Conservation (phyloP, 2,113 vertebrate species). For the Numida meleagris region DNA sequence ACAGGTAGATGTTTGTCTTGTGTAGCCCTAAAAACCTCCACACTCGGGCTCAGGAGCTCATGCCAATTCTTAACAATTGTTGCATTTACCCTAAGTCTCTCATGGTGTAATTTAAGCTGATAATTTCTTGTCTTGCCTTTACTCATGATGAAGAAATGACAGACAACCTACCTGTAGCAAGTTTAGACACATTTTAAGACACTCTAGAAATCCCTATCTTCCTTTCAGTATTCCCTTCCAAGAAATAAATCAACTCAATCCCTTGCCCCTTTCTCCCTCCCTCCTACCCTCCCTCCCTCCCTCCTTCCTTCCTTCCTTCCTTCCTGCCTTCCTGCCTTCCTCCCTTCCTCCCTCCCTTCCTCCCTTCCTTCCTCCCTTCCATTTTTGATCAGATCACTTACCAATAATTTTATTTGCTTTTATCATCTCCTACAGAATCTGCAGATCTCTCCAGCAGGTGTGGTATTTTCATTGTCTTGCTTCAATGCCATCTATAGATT, state of each 20-base stretch:
- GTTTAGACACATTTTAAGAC: conserved; percentile 39
- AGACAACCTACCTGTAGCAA: conserved; percentile 1
- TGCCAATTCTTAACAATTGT: conserved; percentile 40
- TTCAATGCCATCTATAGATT: background rate
- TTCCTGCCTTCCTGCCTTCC: background rate
- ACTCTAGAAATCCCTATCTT: background rate
- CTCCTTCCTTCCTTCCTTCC: background rate
- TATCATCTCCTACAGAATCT: background rate
- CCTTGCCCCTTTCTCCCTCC: background rate
- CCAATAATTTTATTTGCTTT: background rate
- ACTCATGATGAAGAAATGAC: conserved; percentile 41
- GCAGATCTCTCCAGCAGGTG: background rate
- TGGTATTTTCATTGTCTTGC: background rate
- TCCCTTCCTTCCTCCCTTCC: background rate
- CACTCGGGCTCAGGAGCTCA: conserved; percentile 10
- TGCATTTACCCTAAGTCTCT: conserved; percentile 48
- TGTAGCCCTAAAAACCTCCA: background rate
- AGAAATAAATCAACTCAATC: background rate
- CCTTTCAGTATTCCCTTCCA: background rate
- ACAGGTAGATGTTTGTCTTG: background rate
- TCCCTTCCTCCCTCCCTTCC: too few species aligned
- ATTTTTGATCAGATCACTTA: background rate
- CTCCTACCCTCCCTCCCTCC: background rate
- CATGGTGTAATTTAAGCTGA: conserved; percentile 26
- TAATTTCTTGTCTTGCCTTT: conserved; percentile 51